Conservation (phyloP, 2,113 vertebrate genomes). For the Gorsachius goisagi region DNA sequence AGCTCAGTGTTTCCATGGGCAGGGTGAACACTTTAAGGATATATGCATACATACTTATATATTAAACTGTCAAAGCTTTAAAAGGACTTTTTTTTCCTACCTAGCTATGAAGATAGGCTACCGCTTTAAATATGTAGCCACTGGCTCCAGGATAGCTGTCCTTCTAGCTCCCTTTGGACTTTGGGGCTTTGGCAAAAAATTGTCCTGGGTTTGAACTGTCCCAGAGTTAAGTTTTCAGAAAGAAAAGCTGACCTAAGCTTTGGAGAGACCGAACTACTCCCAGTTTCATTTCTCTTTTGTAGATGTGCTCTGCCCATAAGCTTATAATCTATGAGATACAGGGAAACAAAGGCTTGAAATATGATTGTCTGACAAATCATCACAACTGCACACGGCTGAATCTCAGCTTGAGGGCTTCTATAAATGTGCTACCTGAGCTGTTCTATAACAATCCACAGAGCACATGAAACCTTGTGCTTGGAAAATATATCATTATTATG, state of each 20-base stretch:
- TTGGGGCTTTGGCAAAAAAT: not conserved
- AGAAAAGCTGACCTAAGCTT: not conserved
- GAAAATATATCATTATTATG: not conserved
- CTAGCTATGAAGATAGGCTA: constrained; percentile 5
- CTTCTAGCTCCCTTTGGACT: not conserved
- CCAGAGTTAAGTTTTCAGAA: not conserved
- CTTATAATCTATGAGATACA: not conserved
- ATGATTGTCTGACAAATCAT: not conserved
- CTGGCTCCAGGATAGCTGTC: not conserved
- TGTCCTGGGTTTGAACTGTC: constrained; percentile 41
- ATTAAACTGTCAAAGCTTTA: constrained; percentile 6
- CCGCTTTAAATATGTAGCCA: not conserved
- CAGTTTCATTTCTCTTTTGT: not conserved
- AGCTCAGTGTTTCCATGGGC: constrained; percentile 18
- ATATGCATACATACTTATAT: not conserved
- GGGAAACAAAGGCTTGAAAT: constrained; percentile 9
- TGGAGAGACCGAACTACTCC: not conserved
- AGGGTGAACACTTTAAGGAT: not conserved
- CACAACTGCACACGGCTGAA: not conserved
- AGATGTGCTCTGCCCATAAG: not conserved
- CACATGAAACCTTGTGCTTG: not conserved
- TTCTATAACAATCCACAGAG: not conserved
- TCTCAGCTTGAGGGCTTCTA: not conserved
- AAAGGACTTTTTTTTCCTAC: not conserved
- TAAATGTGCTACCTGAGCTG: not conserved